Percentiles rank a stretch among this genome's conserved stretches.
These are phyloP conservation scores for Nomada goodeniana DNA, from an alignment of 2,888 invertebrate species.

Conservation along the genomic window DNA sequence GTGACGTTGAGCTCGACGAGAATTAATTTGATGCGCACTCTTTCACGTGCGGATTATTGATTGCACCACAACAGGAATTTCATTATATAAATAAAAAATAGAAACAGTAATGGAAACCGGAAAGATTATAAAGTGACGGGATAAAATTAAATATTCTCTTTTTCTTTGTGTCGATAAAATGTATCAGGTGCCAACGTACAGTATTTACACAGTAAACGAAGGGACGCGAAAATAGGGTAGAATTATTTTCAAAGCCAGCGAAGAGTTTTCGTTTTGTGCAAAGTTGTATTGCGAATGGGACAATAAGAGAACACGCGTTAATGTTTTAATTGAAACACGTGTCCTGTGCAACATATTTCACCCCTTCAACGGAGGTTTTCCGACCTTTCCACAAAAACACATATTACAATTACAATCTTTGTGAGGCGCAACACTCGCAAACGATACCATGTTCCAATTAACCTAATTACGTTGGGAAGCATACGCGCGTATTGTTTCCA, in stretches of 20 bases:
- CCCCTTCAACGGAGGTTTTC: not conserved
- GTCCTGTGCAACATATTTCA: not conserved
- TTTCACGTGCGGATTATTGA: no score
- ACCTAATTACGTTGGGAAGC: conserved; percentile 71
- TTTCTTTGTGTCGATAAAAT: not conserved
- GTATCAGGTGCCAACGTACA: not conserved
- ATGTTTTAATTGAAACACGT: conserved; percentile 38
- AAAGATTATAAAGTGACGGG: no score
- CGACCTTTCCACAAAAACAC: conserved; percentile 40
- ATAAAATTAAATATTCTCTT: no score
- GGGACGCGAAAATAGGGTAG: not conserved
- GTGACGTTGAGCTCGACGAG: no score
- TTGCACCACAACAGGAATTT: no score
- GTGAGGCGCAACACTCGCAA: conserved; percentile 15
- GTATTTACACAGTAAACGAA: not conserved
- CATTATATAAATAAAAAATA: no score
- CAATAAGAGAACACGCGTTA: not conserved
- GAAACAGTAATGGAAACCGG: no score
- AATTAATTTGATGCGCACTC: no score
- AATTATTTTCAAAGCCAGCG: no score
- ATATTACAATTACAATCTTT: conserved; percentile 55
- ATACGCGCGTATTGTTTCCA: conserved; percentile 10
- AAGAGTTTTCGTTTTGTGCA: not conserved
- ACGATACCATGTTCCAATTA: conserved; percentile 67
- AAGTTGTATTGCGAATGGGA: no score